These are phyloP conservation scores for Gephyroberyx darwinii DNA, from an alignment of 2,797 vertebrate species.

Conservation along the genomic window DNA sequence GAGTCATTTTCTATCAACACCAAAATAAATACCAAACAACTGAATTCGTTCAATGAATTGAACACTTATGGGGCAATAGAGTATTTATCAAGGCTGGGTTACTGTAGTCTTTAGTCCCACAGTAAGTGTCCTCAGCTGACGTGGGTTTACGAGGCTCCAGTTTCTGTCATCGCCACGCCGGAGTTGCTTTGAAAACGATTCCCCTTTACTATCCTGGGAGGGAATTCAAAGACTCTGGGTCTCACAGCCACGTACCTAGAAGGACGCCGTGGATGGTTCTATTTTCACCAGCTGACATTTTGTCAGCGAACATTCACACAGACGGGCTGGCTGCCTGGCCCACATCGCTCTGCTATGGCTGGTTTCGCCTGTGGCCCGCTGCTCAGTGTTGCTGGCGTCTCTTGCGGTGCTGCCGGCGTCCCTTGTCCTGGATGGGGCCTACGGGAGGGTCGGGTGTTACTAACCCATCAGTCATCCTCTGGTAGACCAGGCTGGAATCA, in stretches of 20 bases:
- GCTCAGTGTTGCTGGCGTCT: constrained; percentile 73
- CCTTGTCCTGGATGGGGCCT: constrained; percentile 76
- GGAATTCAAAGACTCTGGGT: not conserved
- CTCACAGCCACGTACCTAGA: not conserved
- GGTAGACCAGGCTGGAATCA: constrained; percentile 96
- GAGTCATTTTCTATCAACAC: not conserved
- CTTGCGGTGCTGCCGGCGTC: constrained; percentile 83
- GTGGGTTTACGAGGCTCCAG: too few relatives aligned
- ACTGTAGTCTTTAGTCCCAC: too few relatives aligned
- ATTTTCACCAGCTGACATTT: not conserved
- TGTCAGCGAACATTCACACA: not conserved
- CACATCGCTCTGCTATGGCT: not conserved
- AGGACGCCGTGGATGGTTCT: not conserved
- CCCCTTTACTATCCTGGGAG: not conserved
- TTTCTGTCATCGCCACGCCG: too few relatives aligned
- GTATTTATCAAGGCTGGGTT: too few relatives aligned
- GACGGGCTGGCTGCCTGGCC: not conserved
- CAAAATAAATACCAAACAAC: too few relatives aligned
- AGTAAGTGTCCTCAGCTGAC: too few relatives aligned
- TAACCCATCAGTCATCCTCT: constrained; percentile 87
- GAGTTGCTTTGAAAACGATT: too few relatives aligned
- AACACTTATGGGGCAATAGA: too few relatives aligned
- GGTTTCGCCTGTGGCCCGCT: not conserved
- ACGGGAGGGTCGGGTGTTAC: constrained; percentile 90
- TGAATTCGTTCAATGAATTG: too few relatives aligned